Evolutionary conservation across 2,888 invertebrate species (phyloP).

Genomic region (Ametastegia equiseti): DNA sequence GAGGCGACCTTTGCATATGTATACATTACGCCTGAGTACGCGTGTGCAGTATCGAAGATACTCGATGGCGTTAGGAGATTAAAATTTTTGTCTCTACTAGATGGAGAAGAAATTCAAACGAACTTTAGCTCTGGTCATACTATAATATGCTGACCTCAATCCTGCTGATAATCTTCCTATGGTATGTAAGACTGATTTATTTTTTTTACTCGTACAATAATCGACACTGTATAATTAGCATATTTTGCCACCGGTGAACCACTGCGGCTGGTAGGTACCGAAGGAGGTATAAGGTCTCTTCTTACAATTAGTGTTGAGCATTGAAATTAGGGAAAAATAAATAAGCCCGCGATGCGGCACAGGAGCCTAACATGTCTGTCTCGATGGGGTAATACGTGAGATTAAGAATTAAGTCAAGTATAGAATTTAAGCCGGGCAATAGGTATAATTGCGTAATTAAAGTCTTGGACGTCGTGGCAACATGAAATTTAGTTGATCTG

Average conservation of each 20-base stretch:
- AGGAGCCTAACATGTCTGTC: conserved; percentile 6
- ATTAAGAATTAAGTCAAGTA: conserved; percentile 28
- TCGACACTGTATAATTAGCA: conserved; percentile 28
- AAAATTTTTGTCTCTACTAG: background rate
- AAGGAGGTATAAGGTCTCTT: background rate
- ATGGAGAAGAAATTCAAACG: conserved; percentile 21
- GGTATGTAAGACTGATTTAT: conserved; percentile 26
- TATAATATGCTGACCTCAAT: conserved; percentile 40
- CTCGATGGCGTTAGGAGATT: conserved; percentile 18
- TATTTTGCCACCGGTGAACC: background rate
- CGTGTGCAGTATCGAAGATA: background rate
- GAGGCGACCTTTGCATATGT: conserved; percentile 20
- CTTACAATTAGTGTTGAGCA: conserved; percentile 2
- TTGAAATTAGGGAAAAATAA: background rate
- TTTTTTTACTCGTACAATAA: background rate
- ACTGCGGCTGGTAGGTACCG: background rate
- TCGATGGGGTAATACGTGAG: background rate
- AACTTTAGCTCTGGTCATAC: conserved; percentile 18
- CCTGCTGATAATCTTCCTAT: conserved; percentile 26
- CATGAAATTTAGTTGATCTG: background rate
- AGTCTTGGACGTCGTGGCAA: conserved; percentile 11
- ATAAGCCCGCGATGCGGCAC: background rate
- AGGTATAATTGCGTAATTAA: conserved; percentile 32
- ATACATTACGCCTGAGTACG: background rate
- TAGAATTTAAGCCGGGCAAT: conserved; percentile 20